Evolutionary conservation across 2,113 vertebrate species (phyloP).

Genomic region (Lophochroa leadbeateri): DNA sequence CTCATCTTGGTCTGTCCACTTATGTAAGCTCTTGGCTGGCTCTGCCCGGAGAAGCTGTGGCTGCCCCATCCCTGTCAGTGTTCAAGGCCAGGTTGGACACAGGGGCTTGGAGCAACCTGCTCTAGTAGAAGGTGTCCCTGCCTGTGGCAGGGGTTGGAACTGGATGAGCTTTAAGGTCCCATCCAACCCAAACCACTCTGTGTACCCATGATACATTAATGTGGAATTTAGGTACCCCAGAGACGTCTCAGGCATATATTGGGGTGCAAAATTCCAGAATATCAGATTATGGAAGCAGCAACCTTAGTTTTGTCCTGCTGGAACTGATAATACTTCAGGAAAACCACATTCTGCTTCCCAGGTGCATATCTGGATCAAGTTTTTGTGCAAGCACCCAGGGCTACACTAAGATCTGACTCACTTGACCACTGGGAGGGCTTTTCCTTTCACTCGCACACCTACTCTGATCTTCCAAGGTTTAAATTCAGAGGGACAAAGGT

Average conservation of each 20-base stretch:
- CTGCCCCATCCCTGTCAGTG: background rate
- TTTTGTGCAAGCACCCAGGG: rapidly evolving
- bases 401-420: rapidly evolving
- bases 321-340: background rate
- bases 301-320: background rate
- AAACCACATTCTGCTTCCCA: background rate
- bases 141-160: too few relatives aligned
- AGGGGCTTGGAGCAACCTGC: background rate
- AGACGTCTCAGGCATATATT: background rate
- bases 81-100: background rate
- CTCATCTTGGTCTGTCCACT: background rate
- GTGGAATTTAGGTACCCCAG: slow-evolving; percentile 2
- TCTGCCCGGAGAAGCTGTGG: background rate
- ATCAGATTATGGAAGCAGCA: background rate
- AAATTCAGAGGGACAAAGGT: background rate
- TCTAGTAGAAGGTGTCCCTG: background rate
- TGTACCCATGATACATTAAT: background rate
- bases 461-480: background rate
- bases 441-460: background rate
- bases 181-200: background rate
- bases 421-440: rapidly evolving
- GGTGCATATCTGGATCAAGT: rapidly evolving
- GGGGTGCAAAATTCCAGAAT: background rate
- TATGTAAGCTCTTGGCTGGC: background rate
- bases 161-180: background rate